phyloP scores from a whole-genome alignment of 1,140 invertebrate species.

The Melitaea cinxia region DNA sequence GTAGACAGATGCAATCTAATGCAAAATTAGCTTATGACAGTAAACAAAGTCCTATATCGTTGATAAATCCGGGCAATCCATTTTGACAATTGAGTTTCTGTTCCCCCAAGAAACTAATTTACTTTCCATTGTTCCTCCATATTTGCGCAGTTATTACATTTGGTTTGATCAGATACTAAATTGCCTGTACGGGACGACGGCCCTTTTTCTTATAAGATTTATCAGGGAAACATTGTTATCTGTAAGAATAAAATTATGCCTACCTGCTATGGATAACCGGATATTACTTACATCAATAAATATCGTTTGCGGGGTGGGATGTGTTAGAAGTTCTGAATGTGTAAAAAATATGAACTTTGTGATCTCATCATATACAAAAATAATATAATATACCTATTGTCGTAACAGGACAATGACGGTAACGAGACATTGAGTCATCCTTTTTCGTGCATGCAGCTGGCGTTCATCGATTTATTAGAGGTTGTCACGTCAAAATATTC shows the following conservation, averaged over 20 bases:
- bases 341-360: no score
- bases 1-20: background rate
- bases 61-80: conserved; percentile 40
- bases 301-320: no score
- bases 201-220: conserved; percentile 56
- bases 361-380: no score
- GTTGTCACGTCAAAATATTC: no score
- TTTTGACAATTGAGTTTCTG: conserved; percentile 62
- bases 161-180: conserved; percentile 72
- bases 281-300: background rate
- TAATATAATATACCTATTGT: no score
- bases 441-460: no score
- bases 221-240: conserved; percentile 49
- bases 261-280: background rate
- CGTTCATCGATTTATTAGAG: no score
- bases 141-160: conserved; percentile 73
- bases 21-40: conserved; percentile 1
- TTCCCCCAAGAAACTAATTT: conserved; percentile 69
- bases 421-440: no score
- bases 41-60: conserved; percentile 10
- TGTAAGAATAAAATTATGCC: conserved; percentile 28
- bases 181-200: conserved; percentile 50
- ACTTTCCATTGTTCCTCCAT: conserved; percentile 70
- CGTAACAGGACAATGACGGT: no score
- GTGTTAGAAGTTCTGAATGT: no score